These are phyloP conservation scores for Diabrotica undecimpunctata DNA, from an alignment of 1,140 invertebrate genomes.

Conservation along the genomic window DNA sequence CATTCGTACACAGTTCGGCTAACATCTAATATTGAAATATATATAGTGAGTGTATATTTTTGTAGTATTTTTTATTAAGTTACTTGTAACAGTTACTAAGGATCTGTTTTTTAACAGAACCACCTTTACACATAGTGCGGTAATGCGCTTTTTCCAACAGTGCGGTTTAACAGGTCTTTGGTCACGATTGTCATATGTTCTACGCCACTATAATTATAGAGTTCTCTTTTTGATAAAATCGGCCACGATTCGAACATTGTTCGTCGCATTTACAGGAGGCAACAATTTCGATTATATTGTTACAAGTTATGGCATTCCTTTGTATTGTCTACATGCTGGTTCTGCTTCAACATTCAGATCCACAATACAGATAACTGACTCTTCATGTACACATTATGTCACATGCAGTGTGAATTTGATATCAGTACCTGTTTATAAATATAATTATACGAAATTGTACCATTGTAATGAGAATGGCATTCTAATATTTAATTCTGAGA, in stretches of 20 bases:
- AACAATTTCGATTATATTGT: conserved; percentile 13
- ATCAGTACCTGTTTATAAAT: too few species aligned
- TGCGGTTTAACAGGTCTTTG: conserved; percentile 19
- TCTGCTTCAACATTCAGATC: neutral
- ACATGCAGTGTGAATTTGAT: neutral
- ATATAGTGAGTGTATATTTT: too few species aligned
- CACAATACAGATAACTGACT: neutral
- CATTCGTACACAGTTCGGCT: too few species aligned
- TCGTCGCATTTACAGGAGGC: conserved; percentile 15
- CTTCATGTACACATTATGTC: neutral
- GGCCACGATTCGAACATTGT: conserved; percentile 19
- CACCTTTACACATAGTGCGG: too few species aligned
- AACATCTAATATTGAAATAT: too few species aligned
- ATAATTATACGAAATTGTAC: too few species aligned
- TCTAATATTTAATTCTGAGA: too few species aligned
- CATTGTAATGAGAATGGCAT: too few species aligned
- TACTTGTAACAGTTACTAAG: too few species aligned
- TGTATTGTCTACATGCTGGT: conserved; percentile 9
- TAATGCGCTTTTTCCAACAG: conserved; percentile 20
- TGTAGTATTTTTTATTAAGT: too few species aligned
- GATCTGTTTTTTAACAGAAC: too few species aligned
- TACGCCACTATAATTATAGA: conserved; percentile 22
- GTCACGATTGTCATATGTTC: conserved; percentile 25
- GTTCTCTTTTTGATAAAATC: conserved; percentile 21
- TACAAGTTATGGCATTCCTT: conserved; percentile 18